Evolutionary conservation across 2,888 invertebrate species (phyloP), one percentile per base, ranked within the genome.

Genomic region (Ceriagrion tenellum): DNA sequence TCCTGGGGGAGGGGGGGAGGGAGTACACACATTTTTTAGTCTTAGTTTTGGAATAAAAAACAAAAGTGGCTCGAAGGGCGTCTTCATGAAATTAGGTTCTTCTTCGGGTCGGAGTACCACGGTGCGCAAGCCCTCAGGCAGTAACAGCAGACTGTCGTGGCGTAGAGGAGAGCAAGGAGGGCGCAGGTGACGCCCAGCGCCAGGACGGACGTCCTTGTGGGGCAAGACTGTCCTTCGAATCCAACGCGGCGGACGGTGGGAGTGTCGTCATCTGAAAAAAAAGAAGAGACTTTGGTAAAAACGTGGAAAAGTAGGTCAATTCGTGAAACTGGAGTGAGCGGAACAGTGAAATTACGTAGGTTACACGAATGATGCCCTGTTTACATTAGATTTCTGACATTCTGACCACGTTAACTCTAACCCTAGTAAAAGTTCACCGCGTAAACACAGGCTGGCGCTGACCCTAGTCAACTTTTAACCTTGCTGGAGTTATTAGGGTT

Each of bases 161-260:
- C 98, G 97, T 99, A 99, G 95, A 99, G 98, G 95, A 99, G 98
- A 95, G 99, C 98, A 96, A 99, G 97, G 95, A 99, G 98, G 95
- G 99, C 99, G 97, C 99, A 99, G 95, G 99, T 99, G 56, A 99
- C 99, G 95, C 99, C 99, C 95, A 99, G 97, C 69, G 99, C 98
- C 96, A 99, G 97, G n/a, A 99, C 98, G 13, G 99, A 99, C 55
- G 98, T 98, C 97, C 99, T 99, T 96, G 99, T 99, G 93, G 99
- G 99, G 97, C 99, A 99, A 26, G 99, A 99, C 97, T 99, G 69
- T 26, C 93, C 93, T 47, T 93, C 93, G 69, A 93, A 63, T 47
- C 74, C 74, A 40, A 93, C 93, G n/a, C 93, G 69, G 23, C 93
- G 69, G 10, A 93, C 93, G 10, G 93, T 69, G 20, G 93, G 93